These are phyloP conservation scores for Pimephales promelas DNA, from an alignment of 2,113 vertebrate genomes.

Conservation along the genomic window DNA sequence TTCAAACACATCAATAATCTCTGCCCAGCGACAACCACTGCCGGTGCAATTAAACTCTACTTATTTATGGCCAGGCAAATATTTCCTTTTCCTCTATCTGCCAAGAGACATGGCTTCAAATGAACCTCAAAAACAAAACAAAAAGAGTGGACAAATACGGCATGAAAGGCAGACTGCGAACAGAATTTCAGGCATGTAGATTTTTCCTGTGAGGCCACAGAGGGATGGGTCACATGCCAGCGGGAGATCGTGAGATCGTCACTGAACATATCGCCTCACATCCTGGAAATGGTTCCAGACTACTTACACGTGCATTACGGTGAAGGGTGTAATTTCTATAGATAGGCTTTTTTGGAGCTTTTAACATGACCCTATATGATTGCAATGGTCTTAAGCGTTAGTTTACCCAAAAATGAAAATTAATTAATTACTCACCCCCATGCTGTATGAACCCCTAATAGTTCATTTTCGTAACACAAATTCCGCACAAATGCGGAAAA, in stretches of 20 bases:
- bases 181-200: slow-evolving; percentile 70
- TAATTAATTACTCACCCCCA: too few relatives aligned
- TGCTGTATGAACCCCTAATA: too few relatives aligned
- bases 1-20: slow-evolving; percentile 59
- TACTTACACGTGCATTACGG: background rate
- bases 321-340: too few relatives aligned
- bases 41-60: slow-evolving; percentile 61
- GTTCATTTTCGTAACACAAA: too few relatives aligned
- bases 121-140: slow-evolving; percentile 31
- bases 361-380: too few relatives aligned
- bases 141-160: slow-evolving; percentile 55
- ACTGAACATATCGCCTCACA: too few relatives aligned
- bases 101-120: slow-evolving; percentile 48
- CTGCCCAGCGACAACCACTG: slow-evolving; percentile 56
- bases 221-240: slow-evolving; percentile 14
- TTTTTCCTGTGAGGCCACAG: slow-evolving; percentile 62
- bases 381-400: too few relatives aligned
- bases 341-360: too few relatives aligned
- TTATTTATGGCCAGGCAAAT: slow-evolving; percentile 71
- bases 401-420: too few relatives aligned
- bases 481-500: too few relatives aligned
- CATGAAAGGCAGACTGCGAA: slow-evolving; percentile 42
- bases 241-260: slow-evolving; percentile 18
- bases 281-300: background rate
- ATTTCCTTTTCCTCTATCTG: slow-evolving; percentile 66